Percentiles rank a stretch among this genome's conserved stretches.
phyloP scores from a whole-genome alignment of 2,113 vertebrate species.

The Crotalus tigris region DNA sequence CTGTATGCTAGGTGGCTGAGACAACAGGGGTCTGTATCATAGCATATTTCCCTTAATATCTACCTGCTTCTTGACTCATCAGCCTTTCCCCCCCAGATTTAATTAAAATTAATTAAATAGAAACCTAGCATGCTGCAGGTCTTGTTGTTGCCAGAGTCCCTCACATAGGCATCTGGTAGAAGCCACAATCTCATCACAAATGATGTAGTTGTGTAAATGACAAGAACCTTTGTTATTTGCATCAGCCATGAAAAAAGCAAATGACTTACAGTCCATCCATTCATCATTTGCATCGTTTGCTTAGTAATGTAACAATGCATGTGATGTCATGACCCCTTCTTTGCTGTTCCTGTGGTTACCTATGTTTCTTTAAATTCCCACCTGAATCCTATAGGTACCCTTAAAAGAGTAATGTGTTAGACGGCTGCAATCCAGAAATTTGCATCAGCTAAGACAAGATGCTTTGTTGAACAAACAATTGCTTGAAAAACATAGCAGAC shows the following conservation, averaged over 20 bases:
- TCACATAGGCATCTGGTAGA: neutral
- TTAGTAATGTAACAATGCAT: neutral
- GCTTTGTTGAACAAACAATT: neutral
- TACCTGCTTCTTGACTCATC: neutral
- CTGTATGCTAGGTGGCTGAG: neutral
- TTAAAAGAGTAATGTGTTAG: neutral
- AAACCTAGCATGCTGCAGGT: neutral
- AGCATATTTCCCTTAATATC: neutral
- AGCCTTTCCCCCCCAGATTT: neutral
- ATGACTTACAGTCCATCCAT: neutral
- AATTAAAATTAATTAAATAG: neutral
- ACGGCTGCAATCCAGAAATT: neutral
- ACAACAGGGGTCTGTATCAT: neutral
- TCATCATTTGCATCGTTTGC: neutral
- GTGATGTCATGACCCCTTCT: neutral
- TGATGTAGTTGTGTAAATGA: neutral
- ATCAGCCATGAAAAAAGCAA: neutral
- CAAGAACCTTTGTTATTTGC: neutral
- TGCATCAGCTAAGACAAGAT: neutral
- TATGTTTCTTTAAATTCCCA: neutral
- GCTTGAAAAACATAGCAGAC: neutral
- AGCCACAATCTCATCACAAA: neutral
- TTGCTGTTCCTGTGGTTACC: neutral
- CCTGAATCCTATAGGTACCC: neutral
- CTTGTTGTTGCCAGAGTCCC: neutral